A percentile compares a stretch with the other conserved stretches of the same genome.
phyloP scores from a whole-genome alignment of 2,113 vertebrate species.

The Myiozetetes cayanensis region DNA sequence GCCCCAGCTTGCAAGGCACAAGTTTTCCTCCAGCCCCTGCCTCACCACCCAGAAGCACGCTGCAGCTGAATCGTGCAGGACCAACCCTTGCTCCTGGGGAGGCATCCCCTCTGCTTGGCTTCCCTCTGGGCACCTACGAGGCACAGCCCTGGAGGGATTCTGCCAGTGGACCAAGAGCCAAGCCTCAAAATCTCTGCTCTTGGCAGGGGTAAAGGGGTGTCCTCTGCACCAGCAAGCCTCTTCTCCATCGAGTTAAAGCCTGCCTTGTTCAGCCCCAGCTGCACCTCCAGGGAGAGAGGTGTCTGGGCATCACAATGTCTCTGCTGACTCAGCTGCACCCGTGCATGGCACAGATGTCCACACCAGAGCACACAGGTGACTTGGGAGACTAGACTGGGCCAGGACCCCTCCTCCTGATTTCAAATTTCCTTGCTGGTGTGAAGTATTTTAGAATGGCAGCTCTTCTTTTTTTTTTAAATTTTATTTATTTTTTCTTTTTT shows the following conservation, averaged over 20 bases:
- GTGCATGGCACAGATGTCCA: fast-evolving
- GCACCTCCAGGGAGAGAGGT: background rate
- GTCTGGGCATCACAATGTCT: background rate
- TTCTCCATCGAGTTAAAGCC: fast-evolving
- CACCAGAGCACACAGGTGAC: background rate
- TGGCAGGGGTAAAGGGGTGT: background rate
- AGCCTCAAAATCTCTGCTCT: background rate
- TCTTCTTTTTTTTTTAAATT: background rate
- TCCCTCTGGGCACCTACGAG: background rate
- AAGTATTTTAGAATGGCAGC: background rate
- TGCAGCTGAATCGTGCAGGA: background rate
- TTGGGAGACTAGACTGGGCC: background rate
- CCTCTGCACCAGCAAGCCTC: background rate
- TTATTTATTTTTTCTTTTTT: background rate
- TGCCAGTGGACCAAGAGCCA: background rate
- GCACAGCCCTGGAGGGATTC: too few species aligned
- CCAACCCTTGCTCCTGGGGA: fast-evolving
- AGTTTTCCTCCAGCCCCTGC: background rate
- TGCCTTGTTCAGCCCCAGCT: background rate
- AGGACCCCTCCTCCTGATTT: background rate
- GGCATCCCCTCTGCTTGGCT: background rate
- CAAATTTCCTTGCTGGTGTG: background rate
- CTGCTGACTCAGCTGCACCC: background rate
- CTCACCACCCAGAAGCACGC: background rate
- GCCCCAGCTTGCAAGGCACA: background rate